Conservation (phyloP, 1,140 invertebrate species). For the Mercenaria mercenaria region DNA sequence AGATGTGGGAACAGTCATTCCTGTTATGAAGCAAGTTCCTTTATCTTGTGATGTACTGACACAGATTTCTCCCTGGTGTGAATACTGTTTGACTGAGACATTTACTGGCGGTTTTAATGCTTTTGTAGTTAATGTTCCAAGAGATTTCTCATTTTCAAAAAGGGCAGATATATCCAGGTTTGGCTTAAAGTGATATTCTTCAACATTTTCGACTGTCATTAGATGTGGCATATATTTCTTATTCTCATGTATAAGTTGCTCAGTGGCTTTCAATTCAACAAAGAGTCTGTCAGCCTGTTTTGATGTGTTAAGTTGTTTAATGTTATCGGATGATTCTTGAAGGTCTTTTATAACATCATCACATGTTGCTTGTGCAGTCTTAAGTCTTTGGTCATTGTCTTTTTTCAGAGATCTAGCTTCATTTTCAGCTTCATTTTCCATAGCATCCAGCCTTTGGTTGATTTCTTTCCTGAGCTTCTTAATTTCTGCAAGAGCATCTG, state of each 20-base stretch:
- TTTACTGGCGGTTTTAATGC: neutral
- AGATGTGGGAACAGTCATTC: neutral
- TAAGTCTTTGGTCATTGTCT: neutral
- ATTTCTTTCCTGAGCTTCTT: neutral
- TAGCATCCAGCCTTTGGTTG: neutral
- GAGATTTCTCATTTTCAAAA: neutral
- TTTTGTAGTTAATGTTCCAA: neutral
- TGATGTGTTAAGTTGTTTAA: neutral
- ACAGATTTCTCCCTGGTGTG: neutral
- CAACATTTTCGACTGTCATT: neutral
- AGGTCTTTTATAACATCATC: neutral
- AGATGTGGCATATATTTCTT: neutral
- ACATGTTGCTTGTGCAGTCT: neutral
- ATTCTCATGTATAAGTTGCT: neutral
- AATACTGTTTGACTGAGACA: neutral
- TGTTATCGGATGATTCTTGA: neutral
- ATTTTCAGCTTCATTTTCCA: neutral
- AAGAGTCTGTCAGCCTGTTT: neutral
- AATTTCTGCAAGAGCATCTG: neutral
- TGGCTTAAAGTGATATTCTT: neutral
- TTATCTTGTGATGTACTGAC: neutral
- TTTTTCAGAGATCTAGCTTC: neutral
- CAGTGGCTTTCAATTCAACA: neutral
- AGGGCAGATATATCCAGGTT: neutral
- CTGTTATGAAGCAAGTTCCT: neutral